Percentiles rank a stretch among this genome's conserved stretches.
These are phyloP conservation scores for Ophion ellenae DNA, from an alignment of 2,888 invertebrate genomes.

Conservation along the genomic window DNA sequence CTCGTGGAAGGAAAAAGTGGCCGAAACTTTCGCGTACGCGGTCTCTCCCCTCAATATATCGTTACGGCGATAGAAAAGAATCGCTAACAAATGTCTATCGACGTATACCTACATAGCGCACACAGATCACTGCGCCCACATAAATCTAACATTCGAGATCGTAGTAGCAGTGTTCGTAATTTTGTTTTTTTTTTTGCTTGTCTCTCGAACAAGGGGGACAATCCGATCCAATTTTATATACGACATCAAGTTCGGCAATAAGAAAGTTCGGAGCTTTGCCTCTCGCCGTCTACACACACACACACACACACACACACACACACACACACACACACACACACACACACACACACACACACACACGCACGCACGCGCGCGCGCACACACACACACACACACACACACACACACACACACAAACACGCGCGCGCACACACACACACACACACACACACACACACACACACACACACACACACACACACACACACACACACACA, in stretches of 20 bases:
- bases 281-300: constrained; percentile 36
- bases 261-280: constrained; percentile 75
- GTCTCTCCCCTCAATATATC: background rate
- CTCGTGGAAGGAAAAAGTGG: background rate
- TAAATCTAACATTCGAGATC: constrained; percentile 35
- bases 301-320: no score
- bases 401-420: no score
- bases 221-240: constrained; percentile 68
- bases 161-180: constrained; percentile 25
- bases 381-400: no score
- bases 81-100: constrained; percentile 26
- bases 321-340: no score
- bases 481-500: no score
- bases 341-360: no score
- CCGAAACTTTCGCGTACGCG: background rate
- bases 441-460: no score
- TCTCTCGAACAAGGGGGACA: constrained; percentile 34
- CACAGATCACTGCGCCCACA: constrained; percentile 20
- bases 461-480: no score
- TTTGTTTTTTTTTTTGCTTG: constrained; percentile 35
- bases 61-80: constrained; percentile 8
- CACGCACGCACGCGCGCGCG: no score
- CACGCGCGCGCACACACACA: no score
- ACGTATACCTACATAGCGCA: background rate
- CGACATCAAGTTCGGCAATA: constrained; percentile 81